Evolutionary conservation across 92 coral and sea anemone genomes (phyloP).

Genomic region (Bergia puertoricense): DNA sequence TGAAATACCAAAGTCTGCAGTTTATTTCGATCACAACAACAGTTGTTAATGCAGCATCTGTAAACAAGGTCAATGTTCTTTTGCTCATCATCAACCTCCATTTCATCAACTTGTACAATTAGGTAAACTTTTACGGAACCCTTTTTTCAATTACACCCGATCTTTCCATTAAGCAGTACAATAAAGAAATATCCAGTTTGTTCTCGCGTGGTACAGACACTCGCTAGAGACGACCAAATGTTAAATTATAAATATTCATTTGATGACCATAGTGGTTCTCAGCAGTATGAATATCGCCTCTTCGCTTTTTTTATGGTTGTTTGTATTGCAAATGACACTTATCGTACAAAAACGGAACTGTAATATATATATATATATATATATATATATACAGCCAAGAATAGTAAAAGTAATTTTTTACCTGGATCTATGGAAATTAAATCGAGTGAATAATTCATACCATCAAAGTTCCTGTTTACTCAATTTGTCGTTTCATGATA

Average conservation of each 20-base stretch:
- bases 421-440: neutral
- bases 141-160: neutral
- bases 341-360: neutral
- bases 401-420: neutral
- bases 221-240: neutral
- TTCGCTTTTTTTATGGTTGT: neutral
- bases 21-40: neutral
- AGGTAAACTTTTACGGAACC: neutral
- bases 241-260: neutral
- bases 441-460: neutral
- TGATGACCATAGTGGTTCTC: neutral
- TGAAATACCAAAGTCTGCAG: neutral
- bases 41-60: neutral
- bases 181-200: neutral
- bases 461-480: neutral
- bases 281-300: neutral
- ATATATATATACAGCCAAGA: neutral
- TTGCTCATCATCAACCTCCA: neutral
- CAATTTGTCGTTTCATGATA: neutral
- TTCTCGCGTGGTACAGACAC: neutral
- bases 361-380: neutral
- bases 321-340: neutral
- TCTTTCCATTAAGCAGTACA: neutral
- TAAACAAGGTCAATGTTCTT: neutral
- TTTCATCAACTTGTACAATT: slow-evolving; percentile 1